These are phyloP conservation scores for Sinelater perroti DNA, from an alignment of 2,888 invertebrate genomes.

Conservation along the genomic window DNA sequence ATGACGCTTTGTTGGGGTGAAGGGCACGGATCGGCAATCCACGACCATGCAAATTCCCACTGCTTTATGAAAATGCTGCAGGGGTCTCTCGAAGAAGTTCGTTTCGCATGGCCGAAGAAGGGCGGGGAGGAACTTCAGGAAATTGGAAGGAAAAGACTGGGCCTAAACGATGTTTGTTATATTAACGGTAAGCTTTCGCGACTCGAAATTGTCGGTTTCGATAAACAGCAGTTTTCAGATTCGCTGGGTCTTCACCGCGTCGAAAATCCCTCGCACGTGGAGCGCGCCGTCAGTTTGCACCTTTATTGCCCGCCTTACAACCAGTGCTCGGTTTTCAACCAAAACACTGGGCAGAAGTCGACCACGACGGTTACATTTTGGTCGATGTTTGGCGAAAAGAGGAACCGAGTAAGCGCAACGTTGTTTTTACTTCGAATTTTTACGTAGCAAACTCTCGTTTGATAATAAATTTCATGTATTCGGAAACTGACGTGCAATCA, in stretches of 20 bases:
- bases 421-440: neutral
- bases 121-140: conserved; percentile 57
- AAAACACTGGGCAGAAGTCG: conserved; percentile 82
- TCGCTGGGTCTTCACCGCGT: conserved; percentile 94
- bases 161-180: conserved; percentile 86
- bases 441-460: too few species aligned
- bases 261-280: conserved; percentile 90
- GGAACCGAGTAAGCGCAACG: conserved; percentile 73
- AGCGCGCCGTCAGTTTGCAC: conserved; percentile 91
- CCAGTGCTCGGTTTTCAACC: conserved; percentile 89
- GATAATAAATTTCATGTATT: neutral
- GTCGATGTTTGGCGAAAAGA: conserved; percentile 87
- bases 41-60: conserved; percentile 95
- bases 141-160: conserved; percentile 71
- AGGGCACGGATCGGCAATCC: conserved; percentile 93
- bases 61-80: conserved; percentile 97
- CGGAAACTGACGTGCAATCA: too few species aligned
- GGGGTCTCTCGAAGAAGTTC: conserved; percentile 83
- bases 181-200: conserved; percentile 82
- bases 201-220: neutral
- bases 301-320: conserved; percentile 95
- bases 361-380: conserved; percentile 85
- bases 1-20: conserved; percentile 99
- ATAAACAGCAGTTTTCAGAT: conserved; percentile 68
- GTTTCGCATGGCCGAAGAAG: conserved; percentile 81